Percentiles rank a stretch among this genome's conserved stretches.
Evolutionary conservation across 2,888 invertebrate genomes (phyloP).

Genomic region (Agriopis marginaria): DNA sequence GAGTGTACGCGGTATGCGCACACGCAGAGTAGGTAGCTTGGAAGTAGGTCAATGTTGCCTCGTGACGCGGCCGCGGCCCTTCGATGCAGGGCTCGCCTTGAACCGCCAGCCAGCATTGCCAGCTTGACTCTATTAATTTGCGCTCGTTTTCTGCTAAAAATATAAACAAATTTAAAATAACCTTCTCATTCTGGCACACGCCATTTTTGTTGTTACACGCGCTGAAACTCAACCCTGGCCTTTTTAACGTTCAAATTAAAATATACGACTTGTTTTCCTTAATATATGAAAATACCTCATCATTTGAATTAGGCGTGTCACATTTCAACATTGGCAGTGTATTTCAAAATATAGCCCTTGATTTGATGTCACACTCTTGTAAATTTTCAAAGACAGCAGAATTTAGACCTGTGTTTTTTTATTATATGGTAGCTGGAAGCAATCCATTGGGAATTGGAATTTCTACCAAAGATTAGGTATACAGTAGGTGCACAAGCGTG

Average conservation of each 20-base stretch:
- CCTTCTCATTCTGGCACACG: constrained; percentile 26
- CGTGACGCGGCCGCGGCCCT: constrained; percentile 84
- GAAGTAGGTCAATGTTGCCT: constrained; percentile 84
- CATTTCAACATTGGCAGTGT: constrained; percentile 28
- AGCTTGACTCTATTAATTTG: constrained; percentile 76
- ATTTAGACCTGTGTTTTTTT: too few relatives aligned
- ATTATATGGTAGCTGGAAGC: too few relatives aligned
- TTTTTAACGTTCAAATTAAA: constrained; percentile 13
- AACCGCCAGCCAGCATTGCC: constrained; percentile 69
- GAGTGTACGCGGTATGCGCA: constrained; percentile 74
- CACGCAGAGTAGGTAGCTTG: constrained; percentile 68
- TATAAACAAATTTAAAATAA: constrained; percentile 50
- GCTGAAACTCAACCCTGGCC: constrained; percentile 27
- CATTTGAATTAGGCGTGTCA: constrained; percentile 28
- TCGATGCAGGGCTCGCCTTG: constrained; percentile 82
- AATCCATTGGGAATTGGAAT: too few relatives aligned
- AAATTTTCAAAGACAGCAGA: background rate
- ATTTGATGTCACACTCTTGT: background rate
- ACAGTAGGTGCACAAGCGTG: too few relatives aligned
- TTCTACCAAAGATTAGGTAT: too few relatives aligned
- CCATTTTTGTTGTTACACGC: constrained; percentile 28
- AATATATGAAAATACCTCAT: constrained; percentile 14
- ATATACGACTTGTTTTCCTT: constrained; percentile 25
- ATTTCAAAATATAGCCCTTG: constrained; percentile 16
- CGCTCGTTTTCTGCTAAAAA: constrained; percentile 76